Evolutionary conservation across 2,797 vertebrate species (phyloP), one percentile per base, ranked within the genome.

Genomic region (Ctenopoma kingsleyae): DNA sequence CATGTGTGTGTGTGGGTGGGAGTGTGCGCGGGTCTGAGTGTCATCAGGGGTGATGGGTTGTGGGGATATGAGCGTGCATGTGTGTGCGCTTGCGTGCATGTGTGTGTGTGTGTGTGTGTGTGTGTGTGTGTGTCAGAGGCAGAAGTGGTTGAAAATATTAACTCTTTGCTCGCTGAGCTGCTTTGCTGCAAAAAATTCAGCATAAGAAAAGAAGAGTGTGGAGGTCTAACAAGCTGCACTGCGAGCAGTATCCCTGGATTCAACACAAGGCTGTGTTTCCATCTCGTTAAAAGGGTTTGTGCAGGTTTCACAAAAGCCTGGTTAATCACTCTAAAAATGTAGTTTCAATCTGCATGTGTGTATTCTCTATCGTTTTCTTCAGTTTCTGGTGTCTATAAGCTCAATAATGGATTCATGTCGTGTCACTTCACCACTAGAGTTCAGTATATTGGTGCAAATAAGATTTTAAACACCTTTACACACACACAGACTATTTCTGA

Each of bases 121-220:
- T 27, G 62, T 59, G 71, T 68, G 81, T 85, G 84, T 84, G 85
- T 87, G 80, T 89, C 81, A 73, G 84, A 89, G 78, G 88, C 85
- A 91, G 89, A 89, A 85, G 87, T 90, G 89, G 91, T 91, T 88
- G 90, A 87, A 92, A 92, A 92, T 89, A 89, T 92, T 92, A 93
- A 93, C 92, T 88, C 90, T 85, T 91, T 83, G 81, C 88, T 88
- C 0, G 64, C 89, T 52, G 86, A 49, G 69, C 84, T 73, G 74
- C 83, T 83, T 49, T 3, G 12, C 70, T 70, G 83, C 78, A 82
- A 80, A 82, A 87, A 83, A 32, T 84, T 71, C 81, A 80, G 79
- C 66, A 67, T 57, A 64, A 83, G 77, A 85, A 76, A 70, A 76
- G 60, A 76, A 68, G 61, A 80, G 67, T 62, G 71, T 65, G 71